These are phyloP conservation scores for Synanthedon tipuliformis DNA, from an alignment of 2,888 invertebrate species.

Conservation along the genomic window DNA sequence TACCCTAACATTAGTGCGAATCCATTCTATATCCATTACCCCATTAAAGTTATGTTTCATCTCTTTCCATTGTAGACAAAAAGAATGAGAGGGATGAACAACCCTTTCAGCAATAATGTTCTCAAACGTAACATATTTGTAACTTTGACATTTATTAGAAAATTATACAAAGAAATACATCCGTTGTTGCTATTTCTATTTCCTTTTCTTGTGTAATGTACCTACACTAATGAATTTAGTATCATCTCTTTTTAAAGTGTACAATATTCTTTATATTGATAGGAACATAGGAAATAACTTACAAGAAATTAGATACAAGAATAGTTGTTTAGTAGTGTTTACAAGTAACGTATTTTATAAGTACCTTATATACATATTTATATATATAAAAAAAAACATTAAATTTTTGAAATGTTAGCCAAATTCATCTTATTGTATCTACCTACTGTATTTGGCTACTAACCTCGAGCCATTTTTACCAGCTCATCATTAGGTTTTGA, in stretches of 20 bases:
- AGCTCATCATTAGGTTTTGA: too few species aligned
- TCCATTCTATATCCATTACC: conserved; percentile 1
- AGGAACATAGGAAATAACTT: too few species aligned
- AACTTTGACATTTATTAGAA: conserved; percentile 40
- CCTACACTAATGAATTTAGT: background rate
- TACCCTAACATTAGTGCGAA: conserved; percentile 27
- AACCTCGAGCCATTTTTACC: too few species aligned
- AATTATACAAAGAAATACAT: conserved; percentile 38
- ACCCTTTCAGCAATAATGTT: conserved; percentile 27
- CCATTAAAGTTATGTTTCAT: conserved; percentile 8
- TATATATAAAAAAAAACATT: too few species aligned
- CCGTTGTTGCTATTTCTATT: conserved; percentile 1
- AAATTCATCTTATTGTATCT: too few species aligned
- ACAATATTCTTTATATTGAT: conserved; percentile 9
- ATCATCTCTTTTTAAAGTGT: background rate
- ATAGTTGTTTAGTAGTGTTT: too few species aligned
- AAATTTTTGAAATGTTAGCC: too few species aligned
- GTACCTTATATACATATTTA: too few species aligned
- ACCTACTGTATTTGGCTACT: too few species aligned
- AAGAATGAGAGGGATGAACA: conserved; percentile 16
- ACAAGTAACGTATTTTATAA: too few species aligned
- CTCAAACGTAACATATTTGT: conserved; percentile 23
- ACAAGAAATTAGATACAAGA: too few species aligned
- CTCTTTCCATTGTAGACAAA: conserved; percentile 11
- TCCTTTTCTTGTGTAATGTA: background rate